These are phyloP conservation scores for Ispidina lecontei DNA, from an alignment of 2,797 vertebrate species.

Conservation along the genomic window DNA sequence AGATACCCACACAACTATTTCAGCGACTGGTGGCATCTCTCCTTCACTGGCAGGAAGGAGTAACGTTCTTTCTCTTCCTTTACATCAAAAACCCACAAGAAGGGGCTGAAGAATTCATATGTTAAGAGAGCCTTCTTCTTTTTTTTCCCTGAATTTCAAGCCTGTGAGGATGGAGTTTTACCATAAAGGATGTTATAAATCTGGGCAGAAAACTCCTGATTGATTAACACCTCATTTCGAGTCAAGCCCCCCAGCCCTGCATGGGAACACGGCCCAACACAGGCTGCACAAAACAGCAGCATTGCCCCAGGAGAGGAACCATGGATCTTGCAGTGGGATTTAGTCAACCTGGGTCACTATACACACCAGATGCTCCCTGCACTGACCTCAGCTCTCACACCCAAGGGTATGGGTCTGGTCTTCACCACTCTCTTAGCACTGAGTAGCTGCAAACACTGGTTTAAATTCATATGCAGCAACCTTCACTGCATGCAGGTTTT, in stretches of 20 bases:
- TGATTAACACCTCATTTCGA: background rate
- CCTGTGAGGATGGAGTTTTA: background rate
- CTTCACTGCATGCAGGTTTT: background rate
- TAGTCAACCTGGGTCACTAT: accelerated
- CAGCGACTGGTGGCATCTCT: background rate
- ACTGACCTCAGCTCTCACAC: background rate
- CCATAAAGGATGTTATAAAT: background rate
- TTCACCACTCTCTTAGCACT: background rate
- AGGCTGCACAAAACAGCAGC: background rate
- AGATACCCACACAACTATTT: background rate
- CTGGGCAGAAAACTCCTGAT: background rate
- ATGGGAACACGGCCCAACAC: accelerated
- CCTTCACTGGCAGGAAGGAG: background rate
- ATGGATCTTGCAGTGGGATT: background rate
- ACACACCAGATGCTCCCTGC: background rate
- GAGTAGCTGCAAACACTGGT: background rate
- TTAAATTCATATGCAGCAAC: background rate
- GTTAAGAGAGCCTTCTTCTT: background rate
- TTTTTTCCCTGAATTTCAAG: background rate
- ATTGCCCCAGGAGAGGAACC: background rate
- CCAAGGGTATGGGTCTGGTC: background rate
- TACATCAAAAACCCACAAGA: background rate
- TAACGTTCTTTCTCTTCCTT: background rate
- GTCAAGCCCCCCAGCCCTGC: background rate
- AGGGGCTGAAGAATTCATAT: background rate